Percentiles rank a stretch among this genome's conserved stretches.
Evolutionary conservation across 2,888 invertebrate genomes (phyloP).

Genomic region (Tetanocera ferruginea): DNA sequence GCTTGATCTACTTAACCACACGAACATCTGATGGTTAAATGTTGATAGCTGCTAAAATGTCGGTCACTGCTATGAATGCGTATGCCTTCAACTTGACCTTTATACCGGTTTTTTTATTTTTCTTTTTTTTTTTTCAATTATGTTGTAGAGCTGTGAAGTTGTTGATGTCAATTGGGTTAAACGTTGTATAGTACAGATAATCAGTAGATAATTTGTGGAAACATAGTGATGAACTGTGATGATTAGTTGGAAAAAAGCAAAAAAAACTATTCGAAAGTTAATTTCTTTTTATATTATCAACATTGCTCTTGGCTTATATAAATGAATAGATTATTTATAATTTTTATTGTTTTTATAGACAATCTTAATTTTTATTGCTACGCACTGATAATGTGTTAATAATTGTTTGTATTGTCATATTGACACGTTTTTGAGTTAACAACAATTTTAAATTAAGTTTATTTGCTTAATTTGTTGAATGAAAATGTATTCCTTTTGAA

Average conservation of each 20-base stretch:
- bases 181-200: not conserved
- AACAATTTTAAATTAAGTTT: too few species aligned
- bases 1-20: constrained; percentile 3
- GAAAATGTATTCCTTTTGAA: too few species aligned
- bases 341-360: too few species aligned
- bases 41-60: not conserved
- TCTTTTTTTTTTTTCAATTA: not conserved
- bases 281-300: not conserved
- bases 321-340: too few species aligned
- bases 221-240: not conserved
- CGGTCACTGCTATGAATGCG: not conserved
- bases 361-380: too few species aligned
- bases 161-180: not conserved
- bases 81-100: constrained; percentile 16
- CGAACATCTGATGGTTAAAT: not conserved
- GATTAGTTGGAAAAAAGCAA: not conserved
- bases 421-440: too few species aligned
- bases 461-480: too few species aligned
- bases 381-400: too few species aligned
- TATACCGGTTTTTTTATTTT: not conserved
- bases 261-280: not conserved
- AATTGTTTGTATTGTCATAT: too few species aligned
- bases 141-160: not conserved
- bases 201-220: not conserved
- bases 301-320: not conserved